phyloP scores from a whole-genome alignment of 1,140 invertebrate genomes.

The Druon quercuslanigerum region DNA sequence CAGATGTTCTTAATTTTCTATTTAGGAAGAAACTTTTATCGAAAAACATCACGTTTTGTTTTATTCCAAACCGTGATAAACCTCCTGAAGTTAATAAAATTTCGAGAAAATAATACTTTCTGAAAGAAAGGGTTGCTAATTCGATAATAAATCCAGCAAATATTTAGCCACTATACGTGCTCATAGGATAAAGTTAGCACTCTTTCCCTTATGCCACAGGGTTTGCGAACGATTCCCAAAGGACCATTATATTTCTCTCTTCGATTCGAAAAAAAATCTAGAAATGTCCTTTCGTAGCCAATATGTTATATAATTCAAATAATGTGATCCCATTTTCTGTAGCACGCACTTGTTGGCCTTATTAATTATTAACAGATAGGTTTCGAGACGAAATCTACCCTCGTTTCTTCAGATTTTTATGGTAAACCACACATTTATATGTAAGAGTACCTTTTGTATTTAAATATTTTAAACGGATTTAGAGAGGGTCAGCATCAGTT shows the following conservation, averaged over 20 bases:
- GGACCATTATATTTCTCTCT: slow-evolving; percentile 19
- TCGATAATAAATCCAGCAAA: slow-evolving; percentile 12
- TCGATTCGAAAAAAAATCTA: slow-evolving; percentile 13
- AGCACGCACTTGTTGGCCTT: background rate
- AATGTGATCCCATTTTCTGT: background rate
- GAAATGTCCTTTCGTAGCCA: slow-evolving; percentile 11
- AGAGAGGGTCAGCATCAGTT: background rate
- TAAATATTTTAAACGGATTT: slow-evolving; percentile 22
- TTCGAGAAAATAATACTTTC: slow-evolving; percentile 21
- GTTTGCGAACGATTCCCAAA: slow-evolving; percentile 3
- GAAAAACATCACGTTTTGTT: background rate
- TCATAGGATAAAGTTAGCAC: background rate
- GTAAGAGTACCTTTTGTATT: background rate
- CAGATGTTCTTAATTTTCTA: background rate
- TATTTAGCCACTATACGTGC: slow-evolving; percentile 28
- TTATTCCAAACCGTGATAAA: background rate
- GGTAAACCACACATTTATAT: background rate
- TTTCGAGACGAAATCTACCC: background rate
- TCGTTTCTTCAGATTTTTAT: slow-evolving; percentile 14
- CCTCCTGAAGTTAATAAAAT: background rate
- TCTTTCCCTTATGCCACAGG: background rate
- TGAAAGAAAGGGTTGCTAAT: slow-evolving; percentile 29
- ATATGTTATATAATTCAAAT: slow-evolving; percentile 24
- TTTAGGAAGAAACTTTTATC: background rate
- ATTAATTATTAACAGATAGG: slow-evolving; percentile 1